phyloP scores from a whole-genome alignment of 2,888 invertebrate species.

The Tiliacea citrago region DNA sequence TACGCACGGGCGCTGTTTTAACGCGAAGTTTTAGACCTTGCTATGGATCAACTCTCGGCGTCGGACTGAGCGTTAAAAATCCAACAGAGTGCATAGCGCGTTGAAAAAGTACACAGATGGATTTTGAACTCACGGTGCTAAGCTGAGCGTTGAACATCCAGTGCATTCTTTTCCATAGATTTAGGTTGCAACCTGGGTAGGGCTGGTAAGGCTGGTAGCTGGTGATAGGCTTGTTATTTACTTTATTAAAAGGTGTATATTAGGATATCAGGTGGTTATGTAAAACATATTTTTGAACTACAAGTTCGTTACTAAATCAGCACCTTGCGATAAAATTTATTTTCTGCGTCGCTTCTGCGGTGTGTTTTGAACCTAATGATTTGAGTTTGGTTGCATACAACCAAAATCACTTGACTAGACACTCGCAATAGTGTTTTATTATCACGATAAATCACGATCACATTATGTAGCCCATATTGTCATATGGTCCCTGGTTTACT shows the following conservation, averaged over 20 bases:
- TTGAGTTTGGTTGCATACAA: conserved; percentile 39
- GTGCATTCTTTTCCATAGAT: not conserved
- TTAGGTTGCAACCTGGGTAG: not conserved
- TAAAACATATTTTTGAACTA: not conserved
- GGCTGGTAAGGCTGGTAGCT: not conserved
- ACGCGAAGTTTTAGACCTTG: too few relatives aligned
- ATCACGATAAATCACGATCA: conserved; percentile 51
- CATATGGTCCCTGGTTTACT: conserved; percentile 69
- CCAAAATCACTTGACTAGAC: conserved; percentile 71
- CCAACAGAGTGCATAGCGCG: too few relatives aligned
- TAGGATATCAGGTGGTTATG: not conserved
- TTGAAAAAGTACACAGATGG: too few relatives aligned
- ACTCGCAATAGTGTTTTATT: conserved; percentile 50
- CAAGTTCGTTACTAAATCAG: not conserved
- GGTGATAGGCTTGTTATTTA: not conserved
- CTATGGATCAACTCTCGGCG: too few relatives aligned
- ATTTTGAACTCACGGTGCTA: too few relatives aligned
- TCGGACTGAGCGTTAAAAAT: too few relatives aligned
- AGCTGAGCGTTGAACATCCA: too few relatives aligned
- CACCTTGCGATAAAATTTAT: conserved; percentile 10
- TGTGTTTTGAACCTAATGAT: conserved; percentile 39
- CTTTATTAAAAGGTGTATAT: not conserved
- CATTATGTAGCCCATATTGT: conserved; percentile 78
- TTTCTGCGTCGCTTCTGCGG: conserved; percentile 18
- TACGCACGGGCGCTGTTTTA: too few relatives aligned